phyloP scores from a whole-genome alignment of 2,888 invertebrate species.

The Ophraella communa region DNA sequence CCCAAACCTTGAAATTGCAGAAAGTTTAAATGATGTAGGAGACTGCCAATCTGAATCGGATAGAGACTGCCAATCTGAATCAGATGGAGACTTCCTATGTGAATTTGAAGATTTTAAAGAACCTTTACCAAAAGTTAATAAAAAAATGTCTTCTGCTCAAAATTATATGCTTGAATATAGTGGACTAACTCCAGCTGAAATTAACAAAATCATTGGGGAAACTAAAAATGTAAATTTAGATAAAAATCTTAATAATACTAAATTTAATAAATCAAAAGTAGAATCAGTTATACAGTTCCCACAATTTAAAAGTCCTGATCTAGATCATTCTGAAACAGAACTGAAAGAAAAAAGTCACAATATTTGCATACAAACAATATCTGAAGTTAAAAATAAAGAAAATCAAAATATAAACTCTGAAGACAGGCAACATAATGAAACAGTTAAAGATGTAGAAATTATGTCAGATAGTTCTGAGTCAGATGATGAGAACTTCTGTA shows the following conservation, averaged over 20 bases:
- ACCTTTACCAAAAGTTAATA: slow-evolving; percentile 44
- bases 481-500: slow-evolving; percentile 6
- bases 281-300: not conserved
- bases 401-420: slow-evolving; percentile 1
- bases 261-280: not conserved
- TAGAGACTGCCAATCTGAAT: slow-evolving; percentile 49
- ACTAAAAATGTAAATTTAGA: slow-evolving; percentile 11
- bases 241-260: slow-evolving; percentile 1
- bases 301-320: not conserved
- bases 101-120: slow-evolving; percentile 49
- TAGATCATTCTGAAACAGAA: not conserved
- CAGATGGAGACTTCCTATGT: too few relatives aligned
- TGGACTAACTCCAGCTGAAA: slow-evolving; percentile 74
- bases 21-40: slow-evolving; percentile 49
- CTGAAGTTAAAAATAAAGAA: not conserved
- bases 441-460: slow-evolving; percentile 19
- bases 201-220: slow-evolving; percentile 64
- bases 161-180: slow-evolving; percentile 79
- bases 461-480: slow-evolving; percentile 48
- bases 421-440: not conserved
- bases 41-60: too few relatives aligned
- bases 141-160: slow-evolving; percentile 67
- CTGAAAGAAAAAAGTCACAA: not conserved
- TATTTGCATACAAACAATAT: not conserved
- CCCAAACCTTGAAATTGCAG: slow-evolving; percentile 47